These are phyloP conservation scores for Shinisaurus crocodilurus DNA, from an alignment of 2,113 vertebrate species.

Conservation along the genomic window DNA sequence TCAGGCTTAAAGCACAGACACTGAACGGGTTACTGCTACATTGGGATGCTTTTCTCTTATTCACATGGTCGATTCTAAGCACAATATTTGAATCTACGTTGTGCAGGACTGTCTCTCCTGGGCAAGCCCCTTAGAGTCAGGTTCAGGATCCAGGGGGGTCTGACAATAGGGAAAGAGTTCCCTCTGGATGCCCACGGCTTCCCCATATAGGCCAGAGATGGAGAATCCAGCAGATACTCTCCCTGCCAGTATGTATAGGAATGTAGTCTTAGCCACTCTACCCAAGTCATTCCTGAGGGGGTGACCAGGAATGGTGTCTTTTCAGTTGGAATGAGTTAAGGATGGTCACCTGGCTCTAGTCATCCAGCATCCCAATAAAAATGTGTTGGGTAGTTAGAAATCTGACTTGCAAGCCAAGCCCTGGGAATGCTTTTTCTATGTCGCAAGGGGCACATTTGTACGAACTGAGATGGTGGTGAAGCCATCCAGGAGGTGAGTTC, in stretches of 20 bases:
- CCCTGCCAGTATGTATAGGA: neutral
- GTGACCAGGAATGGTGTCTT: neutral
- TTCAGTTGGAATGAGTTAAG: neutral
- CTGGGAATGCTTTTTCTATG: neutral
- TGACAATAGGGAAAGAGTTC: neutral
- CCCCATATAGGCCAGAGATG: neutral
- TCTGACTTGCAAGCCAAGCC: neutral
- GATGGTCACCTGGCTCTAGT: neutral
- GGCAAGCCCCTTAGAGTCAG: too few species aligned
- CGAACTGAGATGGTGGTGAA: neutral
- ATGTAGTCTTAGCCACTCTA: too few species aligned
- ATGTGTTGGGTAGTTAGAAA: neutral
- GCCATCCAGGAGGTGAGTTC: neutral
- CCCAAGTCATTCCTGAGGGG: neutral
- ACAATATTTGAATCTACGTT: neutral
- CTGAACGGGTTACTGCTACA: too few species aligned
- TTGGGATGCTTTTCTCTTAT: neutral
- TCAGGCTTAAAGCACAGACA: neutral
- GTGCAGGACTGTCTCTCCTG: neutral
- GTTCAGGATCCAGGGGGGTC: neutral
- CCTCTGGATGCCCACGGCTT: neutral
- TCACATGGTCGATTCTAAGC: too few species aligned
- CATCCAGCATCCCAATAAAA: neutral
- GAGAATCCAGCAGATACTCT: neutral
- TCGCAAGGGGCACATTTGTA: too few species aligned